Conservation (phyloP, 2,888 invertebrate genomes). For the Stenichneumon culpator region DNA sequence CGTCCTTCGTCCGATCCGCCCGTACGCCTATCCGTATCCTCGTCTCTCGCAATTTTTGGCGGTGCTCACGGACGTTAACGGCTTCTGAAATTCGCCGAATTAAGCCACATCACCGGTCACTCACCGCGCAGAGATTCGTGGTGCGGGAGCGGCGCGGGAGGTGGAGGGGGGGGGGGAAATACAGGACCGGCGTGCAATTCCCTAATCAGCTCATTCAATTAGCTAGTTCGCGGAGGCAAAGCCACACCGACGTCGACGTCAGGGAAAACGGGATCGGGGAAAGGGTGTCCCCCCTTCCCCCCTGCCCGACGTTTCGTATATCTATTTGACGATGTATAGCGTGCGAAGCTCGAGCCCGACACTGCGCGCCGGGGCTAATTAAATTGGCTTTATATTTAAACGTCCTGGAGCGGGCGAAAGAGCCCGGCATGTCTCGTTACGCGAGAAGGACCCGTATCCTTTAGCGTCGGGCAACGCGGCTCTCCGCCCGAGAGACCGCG, state of each 20-base stretch:
- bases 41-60: constrained; percentile 31
- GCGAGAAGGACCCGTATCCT: constrained; percentile 4
- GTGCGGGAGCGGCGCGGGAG: no score
- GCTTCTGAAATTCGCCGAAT: constrained; percentile 60
- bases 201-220: constrained; percentile 72
- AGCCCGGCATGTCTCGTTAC: constrained; percentile 38
- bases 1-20: not conserved
- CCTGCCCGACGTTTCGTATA: constrained; percentile 20
- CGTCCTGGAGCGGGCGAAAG: constrained; percentile 35
- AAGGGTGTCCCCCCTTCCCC: constrained; percentile 30
- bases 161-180: not conserved
- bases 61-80: not conserved
- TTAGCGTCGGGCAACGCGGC: constrained; percentile 8
- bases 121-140: constrained; percentile 56
- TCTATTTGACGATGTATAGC: constrained; percentile 43
- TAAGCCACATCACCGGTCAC: constrained; percentile 64
- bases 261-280: constrained; percentile 51
- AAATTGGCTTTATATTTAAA: constrained; percentile 69
- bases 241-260: constrained; percentile 51
- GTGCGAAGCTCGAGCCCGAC: constrained; percentile 45
- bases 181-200: constrained; percentile 40
- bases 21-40: not conserved
- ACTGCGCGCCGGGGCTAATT: constrained; percentile 63
- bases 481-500: not conserved
- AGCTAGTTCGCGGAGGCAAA: constrained; percentile 62